These are phyloP conservation scores for Meiosimyza platycephala DNA, from an alignment of 2,888 invertebrate genomes.

Conservation along the genomic window DNA sequence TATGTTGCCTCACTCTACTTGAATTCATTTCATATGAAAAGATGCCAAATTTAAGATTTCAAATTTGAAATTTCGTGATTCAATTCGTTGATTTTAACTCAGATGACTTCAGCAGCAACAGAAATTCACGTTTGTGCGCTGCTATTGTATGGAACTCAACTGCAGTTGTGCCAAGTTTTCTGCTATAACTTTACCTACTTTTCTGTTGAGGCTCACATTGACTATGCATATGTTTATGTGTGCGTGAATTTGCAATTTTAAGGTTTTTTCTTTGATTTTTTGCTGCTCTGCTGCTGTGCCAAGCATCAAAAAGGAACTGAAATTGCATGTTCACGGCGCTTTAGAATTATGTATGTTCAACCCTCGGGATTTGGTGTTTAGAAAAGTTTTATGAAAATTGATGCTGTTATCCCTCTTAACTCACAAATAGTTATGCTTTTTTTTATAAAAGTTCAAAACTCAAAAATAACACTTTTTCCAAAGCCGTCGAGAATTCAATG, in stretches of 20 bases:
- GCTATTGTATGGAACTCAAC: background rate
- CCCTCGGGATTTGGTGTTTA: too few species aligned
- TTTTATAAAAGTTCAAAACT: too few species aligned
- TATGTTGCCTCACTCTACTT: background rate
- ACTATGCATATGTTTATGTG: background rate
- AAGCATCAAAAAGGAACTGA: slow-evolving; percentile 17
- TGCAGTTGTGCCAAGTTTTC: slow-evolving; percentile 23
- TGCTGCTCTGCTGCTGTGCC: background rate
- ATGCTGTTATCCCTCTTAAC: too few species aligned
- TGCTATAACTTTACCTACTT: background rate
- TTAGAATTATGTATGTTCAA: too few species aligned
- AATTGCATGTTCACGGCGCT: background rate
- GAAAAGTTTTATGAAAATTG: too few species aligned
- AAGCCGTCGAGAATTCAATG: too few species aligned
- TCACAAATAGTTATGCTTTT: too few species aligned
- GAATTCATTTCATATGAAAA: background rate
- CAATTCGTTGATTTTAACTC: slow-evolving; percentile 12
- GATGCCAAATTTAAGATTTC: slow-evolving; percentile 29
- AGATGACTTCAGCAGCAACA: background rate
- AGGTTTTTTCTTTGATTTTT: slow-evolving; percentile 11
- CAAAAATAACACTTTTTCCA: too few species aligned
- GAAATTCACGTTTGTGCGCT: background rate
- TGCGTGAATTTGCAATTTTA: slow-evolving; percentile 13
- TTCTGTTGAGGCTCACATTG: too few species aligned
- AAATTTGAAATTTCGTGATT: slow-evolving; percentile 24